These are phyloP conservation scores for Nomada ruficornis DNA, from an alignment of 2,888 invertebrate genomes.

Conservation along the genomic window DNA sequence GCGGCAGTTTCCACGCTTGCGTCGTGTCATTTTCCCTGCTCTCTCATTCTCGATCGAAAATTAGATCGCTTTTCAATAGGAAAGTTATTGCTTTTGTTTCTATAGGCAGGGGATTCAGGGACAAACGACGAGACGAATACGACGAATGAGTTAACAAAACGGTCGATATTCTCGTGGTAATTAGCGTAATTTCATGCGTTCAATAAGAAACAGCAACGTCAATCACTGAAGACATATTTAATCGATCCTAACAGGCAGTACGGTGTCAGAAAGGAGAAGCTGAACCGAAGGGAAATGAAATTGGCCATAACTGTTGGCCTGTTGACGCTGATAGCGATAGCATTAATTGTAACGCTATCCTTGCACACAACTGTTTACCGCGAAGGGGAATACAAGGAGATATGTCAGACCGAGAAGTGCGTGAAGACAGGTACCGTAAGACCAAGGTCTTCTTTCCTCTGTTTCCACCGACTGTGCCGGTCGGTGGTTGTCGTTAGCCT, in stretches of 20 bases:
- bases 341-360: slow-evolving; percentile 78
- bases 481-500: not conserved
- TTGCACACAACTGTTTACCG: slow-evolving; percentile 79
- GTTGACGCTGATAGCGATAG: slow-evolving; percentile 80
- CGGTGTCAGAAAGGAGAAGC: slow-evolving; percentile 74
- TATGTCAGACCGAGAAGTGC: slow-evolving; percentile 87
- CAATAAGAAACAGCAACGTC: not conserved
- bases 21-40: slow-evolving; percentile 3
- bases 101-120: slow-evolving; percentile 82
- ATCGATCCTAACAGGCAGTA: slow-evolving; percentile 69
- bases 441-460: slow-evolving; percentile 29
- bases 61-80: no score
- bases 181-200: not conserved
- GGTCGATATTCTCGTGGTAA: slow-evolving; percentile 75
- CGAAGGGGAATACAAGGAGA: slow-evolving; percentile 79
- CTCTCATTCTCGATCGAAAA: not conserved
- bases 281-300: slow-evolving; percentile 75
- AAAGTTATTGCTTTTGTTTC: slow-evolving; percentile 20
- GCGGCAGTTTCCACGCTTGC: not conserved
- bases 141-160: slow-evolving; percentile 63
- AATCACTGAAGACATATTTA: not conserved
- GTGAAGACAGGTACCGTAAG: slow-evolving; percentile 86
- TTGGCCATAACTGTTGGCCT: slow-evolving; percentile 80
- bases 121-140: slow-evolving; percentile 67
- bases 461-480: not conserved